Evolutionary conservation across 30 jellyfish, hydroid and myxozoan genomes (phyloP), one percentile per base, ranked within the genome.

Genomic region (Aurelia aurita): DNA sequence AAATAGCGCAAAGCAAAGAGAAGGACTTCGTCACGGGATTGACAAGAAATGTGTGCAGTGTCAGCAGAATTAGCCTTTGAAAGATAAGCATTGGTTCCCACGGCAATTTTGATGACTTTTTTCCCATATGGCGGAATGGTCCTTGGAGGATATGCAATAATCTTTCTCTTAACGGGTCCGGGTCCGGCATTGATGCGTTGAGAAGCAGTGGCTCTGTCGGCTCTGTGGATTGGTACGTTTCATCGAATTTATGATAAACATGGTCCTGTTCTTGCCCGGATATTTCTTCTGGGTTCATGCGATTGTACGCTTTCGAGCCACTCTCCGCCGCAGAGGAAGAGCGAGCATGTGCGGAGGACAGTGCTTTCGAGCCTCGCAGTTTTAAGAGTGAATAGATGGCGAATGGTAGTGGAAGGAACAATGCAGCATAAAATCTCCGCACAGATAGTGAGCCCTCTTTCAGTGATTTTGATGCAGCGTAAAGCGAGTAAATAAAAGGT

Each of bases 41-140:
- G n/a, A 63, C 29, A 7, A 63, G 8, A 63, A 63, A 63, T 15
- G 76, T 27, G 76, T 63, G 76, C 1, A 63, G 8, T 26, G 51
- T 23, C 45, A 63, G 76, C 3, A 63, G 51, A 31, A 63, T 20
- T 19, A 63, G 76, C 20, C 76, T 21, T 63, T 69, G 80, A 69
- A 29, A 29, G 22, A 69, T 69, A 15, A 69, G 51, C 51, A 34
- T 20, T 26, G 80, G 80, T 21, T 69, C 80, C 80, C 80, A 69
- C 20, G 59, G 28, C n/a, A 69, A 2, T 3, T 55, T 21, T 28
- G 45, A 15, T 54, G 45, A 23, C 23, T 21, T 31, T 2, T 63
- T 63, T 13, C 55, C 45, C 22, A n/a, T 4, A 16, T 19, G 45
- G 22, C 76, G 76, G 51, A 63, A 63, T 16, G 76, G 2, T 18